Conservation (phyloP, 2,888 invertebrate genomes). For the Athripsodes cinereus region DNA sequence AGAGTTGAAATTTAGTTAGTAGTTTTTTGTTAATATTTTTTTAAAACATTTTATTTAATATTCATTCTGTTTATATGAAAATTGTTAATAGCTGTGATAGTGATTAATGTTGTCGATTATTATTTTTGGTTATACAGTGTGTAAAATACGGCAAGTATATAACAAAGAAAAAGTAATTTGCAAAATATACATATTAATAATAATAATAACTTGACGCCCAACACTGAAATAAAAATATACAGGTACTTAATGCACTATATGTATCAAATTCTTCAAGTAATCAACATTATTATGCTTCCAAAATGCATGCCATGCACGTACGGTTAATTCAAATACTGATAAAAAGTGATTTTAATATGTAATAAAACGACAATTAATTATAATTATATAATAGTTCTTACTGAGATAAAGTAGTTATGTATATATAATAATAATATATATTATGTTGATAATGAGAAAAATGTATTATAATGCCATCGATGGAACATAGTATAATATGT, state of each 20-base stretch:
- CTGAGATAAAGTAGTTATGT: not conserved
- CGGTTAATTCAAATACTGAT: not conserved
- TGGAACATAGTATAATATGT: conserved; percentile 5
- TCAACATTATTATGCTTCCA: conserved; percentile 11
- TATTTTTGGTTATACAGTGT: not conserved
- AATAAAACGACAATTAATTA: too few species aligned
- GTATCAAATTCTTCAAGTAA: conserved; percentile 9
- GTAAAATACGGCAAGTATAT: not conserved
- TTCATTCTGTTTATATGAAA: not conserved
- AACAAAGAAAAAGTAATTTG: not conserved
- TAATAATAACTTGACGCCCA: conserved; percentile 11
- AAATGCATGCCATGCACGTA: conserved; percentile 27
- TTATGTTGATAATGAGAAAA: too few species aligned
- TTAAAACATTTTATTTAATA: not conserved
- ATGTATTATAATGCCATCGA: not conserved
- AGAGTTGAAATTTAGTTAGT: not conserved
- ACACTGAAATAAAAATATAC: conserved; percentile 14
- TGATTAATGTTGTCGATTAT: too few species aligned
- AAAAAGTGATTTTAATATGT: not conserved
- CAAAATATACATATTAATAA: conserved; percentile 1
- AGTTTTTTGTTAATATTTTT: not conserved
- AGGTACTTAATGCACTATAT: conserved; percentile 15
- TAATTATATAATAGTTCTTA: too few species aligned
- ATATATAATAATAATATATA: not conserved
- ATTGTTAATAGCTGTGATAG: too few species aligned